phyloP scores from a whole-genome alignment of 2,797 vertebrate genomes.

The Centroberyx gerrardi region DNA sequence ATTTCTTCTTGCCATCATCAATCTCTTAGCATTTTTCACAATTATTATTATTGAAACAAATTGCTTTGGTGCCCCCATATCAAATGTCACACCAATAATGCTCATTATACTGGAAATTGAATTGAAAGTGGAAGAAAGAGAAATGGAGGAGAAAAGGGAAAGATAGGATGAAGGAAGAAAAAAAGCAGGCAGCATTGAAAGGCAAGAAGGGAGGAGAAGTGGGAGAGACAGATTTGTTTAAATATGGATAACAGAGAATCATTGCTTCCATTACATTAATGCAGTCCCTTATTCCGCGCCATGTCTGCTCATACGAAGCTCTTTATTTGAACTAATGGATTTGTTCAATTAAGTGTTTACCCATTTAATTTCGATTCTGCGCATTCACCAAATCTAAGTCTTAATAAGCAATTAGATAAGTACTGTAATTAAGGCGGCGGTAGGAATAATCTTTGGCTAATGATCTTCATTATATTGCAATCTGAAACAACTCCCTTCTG shows the following conservation, averaged over 20 bases:
- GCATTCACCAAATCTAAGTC: conserved; percentile 73
- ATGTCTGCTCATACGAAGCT: conserved; percentile 62
- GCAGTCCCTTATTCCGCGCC: conserved; percentile 39
- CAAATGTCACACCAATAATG: conserved; percentile 28
- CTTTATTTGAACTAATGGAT: conserved; percentile 79
- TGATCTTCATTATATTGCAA: conserved; percentile 78
- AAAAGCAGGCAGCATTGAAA: background rate
- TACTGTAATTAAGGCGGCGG: conserved; percentile 77
- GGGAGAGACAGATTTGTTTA: conserved; percentile 36
- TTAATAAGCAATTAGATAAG: conserved; percentile 81
- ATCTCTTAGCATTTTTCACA: conserved; percentile 51
- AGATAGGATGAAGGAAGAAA: conserved; percentile 5
- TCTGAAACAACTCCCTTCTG: conserved; percentile 70
- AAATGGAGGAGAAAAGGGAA: conserved; percentile 35
- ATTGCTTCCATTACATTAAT: conserved; percentile 74
- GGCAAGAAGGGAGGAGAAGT: background rate
- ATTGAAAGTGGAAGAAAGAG: conserved; percentile 36
- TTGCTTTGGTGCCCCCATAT: conserved; percentile 21
- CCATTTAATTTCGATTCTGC: conserved; percentile 73
- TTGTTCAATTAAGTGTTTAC: conserved; percentile 82
- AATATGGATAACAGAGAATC: conserved; percentile 67
- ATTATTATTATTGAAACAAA: conserved; percentile 69
- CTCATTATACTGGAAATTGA: conserved; percentile 48
- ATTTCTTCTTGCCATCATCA: conserved; percentile 33
- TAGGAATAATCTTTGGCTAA: conserved; percentile 78